Evolutionary conservation across 2,113 vertebrate species (phyloP).

Genomic region (Propithecus coquereli): DNA sequence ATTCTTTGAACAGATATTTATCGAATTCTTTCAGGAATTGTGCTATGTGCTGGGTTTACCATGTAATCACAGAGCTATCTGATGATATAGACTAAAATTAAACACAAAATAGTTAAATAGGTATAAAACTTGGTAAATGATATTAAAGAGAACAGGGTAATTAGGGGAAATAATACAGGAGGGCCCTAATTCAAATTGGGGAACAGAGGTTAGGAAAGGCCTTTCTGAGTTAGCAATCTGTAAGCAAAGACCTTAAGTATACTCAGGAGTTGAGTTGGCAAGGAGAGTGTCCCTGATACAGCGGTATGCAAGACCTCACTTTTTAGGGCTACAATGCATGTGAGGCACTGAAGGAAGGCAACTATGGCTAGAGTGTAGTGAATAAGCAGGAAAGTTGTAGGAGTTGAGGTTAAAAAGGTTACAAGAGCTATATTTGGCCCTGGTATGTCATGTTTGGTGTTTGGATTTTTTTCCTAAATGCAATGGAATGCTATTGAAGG

Average conservation of each 20-base stretch:
- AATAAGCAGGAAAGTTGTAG: neutral
- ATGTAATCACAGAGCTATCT: neutral
- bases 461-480: neutral
- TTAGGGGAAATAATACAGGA: neutral
- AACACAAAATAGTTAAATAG: neutral
- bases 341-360: neutral
- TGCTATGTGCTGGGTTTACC: neutral
- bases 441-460: neutral
- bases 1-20: conserved; percentile 5
- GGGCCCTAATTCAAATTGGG: neutral
- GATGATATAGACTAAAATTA: neutral
- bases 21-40: neutral
- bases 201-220: neutral
- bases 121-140: neutral
- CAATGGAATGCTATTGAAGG: neutral
- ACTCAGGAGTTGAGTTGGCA: neutral
- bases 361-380: neutral
- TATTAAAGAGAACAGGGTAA: neutral
- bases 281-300: neutral
- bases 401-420: neutral
- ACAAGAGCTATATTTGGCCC: neutral
- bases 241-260: neutral
- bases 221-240: neutral
- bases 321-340: neutral
- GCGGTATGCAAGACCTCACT: neutral